A percentile compares a stretch with the other conserved stretches of the same genome.
Evolutionary conservation across 2,113 vertebrate genomes (phyloP).

Genomic region (Sakesphorus luctuosus): DNA sequence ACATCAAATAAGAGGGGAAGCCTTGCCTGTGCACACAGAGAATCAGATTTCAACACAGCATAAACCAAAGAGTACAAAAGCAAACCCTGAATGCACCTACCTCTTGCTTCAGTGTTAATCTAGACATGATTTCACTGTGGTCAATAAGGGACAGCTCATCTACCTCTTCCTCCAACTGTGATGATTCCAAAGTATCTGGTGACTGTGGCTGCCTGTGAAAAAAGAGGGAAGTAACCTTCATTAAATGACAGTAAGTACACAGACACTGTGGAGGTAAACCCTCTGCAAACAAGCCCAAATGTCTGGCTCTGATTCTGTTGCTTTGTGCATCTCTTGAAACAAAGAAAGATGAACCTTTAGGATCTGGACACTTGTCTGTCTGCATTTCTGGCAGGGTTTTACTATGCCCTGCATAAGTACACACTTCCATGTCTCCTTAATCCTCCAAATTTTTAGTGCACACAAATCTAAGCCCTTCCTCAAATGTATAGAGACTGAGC

Average conservation of each 20-base stretch:
- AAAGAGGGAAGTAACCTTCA: neutral
- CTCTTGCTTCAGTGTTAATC: conserved; percentile 94
- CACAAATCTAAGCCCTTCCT: conserved; percentile 48
- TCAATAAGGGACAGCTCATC: conserved; percentile 96
- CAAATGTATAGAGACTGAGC: neutral
- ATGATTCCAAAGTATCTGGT: conserved; percentile 79
- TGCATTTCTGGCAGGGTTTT: conserved; percentile 9
- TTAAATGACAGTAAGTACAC: neutral
- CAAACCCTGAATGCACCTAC: conserved; percentile 66
- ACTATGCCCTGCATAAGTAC: neutral
- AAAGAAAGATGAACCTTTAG: conserved; percentile 7
- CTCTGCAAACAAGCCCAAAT: conserved; percentile 1
- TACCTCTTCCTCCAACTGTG: conserved; percentile 85
- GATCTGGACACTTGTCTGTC: neutral
- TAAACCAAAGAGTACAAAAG: neutral
- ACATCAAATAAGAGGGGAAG: neutral
- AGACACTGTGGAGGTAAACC: conserved; percentile 3
- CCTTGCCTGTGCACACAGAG: neutral
- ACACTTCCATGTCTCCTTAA: conserved; percentile 8
- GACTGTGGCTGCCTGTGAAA: conserved; percentile 81
- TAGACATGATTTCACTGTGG: conserved; percentile 93
- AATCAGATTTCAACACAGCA: neutral
- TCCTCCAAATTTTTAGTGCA: conserved; percentile 28
- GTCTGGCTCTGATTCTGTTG: neutral
- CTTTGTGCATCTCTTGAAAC: conserved; percentile 1